Percentiles rank a stretch among this genome's conserved stretches.
Evolutionary conservation across 2,888 invertebrate species (phyloP).

Genomic region (Ligdia adustata): DNA sequence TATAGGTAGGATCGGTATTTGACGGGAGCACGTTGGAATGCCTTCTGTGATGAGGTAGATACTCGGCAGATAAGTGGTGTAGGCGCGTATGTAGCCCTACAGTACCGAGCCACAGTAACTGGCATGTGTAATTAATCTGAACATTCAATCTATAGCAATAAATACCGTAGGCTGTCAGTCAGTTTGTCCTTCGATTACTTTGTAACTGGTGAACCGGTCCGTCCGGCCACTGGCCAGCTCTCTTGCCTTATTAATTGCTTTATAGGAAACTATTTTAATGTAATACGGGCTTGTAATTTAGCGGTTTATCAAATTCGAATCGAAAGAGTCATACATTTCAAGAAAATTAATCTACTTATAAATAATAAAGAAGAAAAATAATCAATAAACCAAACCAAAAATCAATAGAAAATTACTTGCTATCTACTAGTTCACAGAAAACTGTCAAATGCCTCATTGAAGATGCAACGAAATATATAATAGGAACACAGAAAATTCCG

Average conservation of each 20-base stretch:
- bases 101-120: constrained; percentile 40
- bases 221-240: constrained; percentile 45
- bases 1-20: constrained; percentile 58
- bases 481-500: no score
- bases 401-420: no score
- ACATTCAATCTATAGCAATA: constrained; percentile 73
- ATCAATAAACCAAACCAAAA: no score
- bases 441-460: no score
- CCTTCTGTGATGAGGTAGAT: constrained; percentile 64
- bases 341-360: no score
- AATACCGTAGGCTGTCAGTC: constrained; percentile 67
- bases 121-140: constrained; percentile 72
- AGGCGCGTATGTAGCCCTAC: constrained; percentile 46
- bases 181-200: constrained; percentile 70
- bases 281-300: constrained; percentile 26
- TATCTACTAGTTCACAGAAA: no score
- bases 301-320: constrained; percentile 14
- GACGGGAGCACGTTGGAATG: constrained; percentile 58
- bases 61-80: constrained; percentile 47
- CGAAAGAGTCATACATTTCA: no score
- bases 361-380: no score
- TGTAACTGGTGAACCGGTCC: constrained; percentile 63
- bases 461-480: no score
- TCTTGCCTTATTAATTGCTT: constrained; percentile 56
- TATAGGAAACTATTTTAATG: constrained; percentile 48